Base-by-base conservation (phyloP, 2,797 vertebrate genomes). In the Prunella strophiata region DNA sequence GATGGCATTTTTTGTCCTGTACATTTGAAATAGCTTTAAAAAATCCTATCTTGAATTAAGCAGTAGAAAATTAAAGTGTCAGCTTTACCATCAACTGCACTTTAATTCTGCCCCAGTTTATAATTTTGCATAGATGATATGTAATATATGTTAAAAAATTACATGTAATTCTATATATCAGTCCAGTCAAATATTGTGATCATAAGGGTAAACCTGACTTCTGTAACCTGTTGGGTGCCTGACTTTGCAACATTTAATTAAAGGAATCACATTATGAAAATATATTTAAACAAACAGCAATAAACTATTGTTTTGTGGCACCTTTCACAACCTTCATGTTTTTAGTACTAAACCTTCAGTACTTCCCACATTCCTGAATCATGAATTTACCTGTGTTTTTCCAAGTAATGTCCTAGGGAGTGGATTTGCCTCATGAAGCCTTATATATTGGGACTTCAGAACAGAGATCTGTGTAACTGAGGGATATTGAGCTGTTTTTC, bases 201-300 rank as follows among this genome's bases (percentile, higher is more conserved):
- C 21, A 1, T 36, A 34, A 52, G 32, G 32, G 25, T 76, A 79
- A 71, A 85, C 54, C 52, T 82, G 65, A 57, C 29, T 84, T 85
- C 26, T 20, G 13, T 85, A 87, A 77, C n/a, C 61, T 89, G 19
- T 88, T 93, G 73, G 34, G 82, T 94, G 75, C 68, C 79, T 91
- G 84, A 68, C 32, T 91, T 87, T 54, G 26, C 84, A 76, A 42
- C 1, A 3, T 45, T 85, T 81, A 72, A 50, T 48, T 72, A 42
- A 76, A 66, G 43, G 75, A 94, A 62, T 68, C 1, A 1, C 20
- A 1, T 52, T 52, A 22, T 0, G 2, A 81, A 91, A 75, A 78
- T 38, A 40, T 8, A 52, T 27, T 89, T 72, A 47, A 81, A 52
- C 40, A 52, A 92, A 71, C 19, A 80, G 29, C n/a, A 88, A 16